Evolutionary conservation across 2,113 vertebrate species (phyloP).

Genomic region (Centropus unirufus): DNA sequence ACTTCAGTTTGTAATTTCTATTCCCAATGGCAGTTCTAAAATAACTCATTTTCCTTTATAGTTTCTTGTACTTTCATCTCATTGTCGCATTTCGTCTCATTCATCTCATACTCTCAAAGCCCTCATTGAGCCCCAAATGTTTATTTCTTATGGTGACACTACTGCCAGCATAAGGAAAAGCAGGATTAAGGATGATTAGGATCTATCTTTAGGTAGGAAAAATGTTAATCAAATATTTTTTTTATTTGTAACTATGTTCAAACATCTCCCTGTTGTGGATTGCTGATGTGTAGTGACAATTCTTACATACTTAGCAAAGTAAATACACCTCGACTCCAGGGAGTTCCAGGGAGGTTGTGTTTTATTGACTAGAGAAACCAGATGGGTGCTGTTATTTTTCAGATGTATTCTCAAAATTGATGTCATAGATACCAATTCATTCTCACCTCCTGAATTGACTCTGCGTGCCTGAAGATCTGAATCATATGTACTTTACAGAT

Average conservation of each 20-base stretch:
- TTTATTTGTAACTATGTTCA: background rate
- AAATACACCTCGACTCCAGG: background rate
- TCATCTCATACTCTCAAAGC: background rate
- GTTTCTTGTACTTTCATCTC: background rate
- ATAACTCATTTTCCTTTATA: background rate
- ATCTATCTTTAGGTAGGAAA: background rate
- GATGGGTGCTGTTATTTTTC: background rate
- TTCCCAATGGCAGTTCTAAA: background rate
- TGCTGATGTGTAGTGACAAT: background rate
- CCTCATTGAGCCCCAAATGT: background rate
- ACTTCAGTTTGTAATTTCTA: background rate
- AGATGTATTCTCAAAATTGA: background rate
- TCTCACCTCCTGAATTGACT: background rate
- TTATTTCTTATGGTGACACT: background rate
- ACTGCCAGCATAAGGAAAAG: background rate
- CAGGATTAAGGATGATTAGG: background rate
- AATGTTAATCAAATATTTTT: background rate
- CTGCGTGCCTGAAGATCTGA: background rate
- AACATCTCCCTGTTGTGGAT: background rate
- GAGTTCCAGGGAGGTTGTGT: background rate
- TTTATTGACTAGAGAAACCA: background rate
- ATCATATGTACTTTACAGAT: background rate
- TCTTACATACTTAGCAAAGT: background rate
- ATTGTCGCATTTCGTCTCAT: too few relatives aligned
- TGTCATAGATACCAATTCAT: background rate